phyloP scores from a whole-genome alignment of 1,140 invertebrate species.

The Dinoponera quadriceps region DNA sequence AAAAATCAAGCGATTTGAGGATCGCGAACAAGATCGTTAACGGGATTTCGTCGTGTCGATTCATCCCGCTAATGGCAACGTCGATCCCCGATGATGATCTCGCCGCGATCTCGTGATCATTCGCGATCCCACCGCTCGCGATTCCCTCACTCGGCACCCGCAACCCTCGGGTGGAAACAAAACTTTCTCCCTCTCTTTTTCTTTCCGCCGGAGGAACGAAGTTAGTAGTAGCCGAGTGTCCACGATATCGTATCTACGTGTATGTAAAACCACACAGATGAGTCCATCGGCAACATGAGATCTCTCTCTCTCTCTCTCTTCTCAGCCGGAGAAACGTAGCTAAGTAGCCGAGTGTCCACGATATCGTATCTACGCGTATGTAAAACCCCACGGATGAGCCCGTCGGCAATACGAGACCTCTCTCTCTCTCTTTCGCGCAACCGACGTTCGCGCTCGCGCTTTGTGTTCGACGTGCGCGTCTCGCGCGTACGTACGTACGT shows the following conservation, averaged over 20 bases:
- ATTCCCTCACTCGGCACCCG: conserved; percentile 32
- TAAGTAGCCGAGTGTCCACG: conserved; percentile 26
- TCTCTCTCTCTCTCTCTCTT: background rate
- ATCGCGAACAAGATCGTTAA: too few species aligned
- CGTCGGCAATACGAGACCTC: background rate
- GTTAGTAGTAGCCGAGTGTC: conserved; percentile 24
- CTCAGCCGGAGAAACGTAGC: background rate
- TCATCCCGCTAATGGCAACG: too few species aligned
- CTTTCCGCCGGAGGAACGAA: background rate
- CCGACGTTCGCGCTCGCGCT: conserved; percentile 1
- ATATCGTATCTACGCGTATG: conserved; percentile 44
- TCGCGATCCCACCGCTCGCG: background rate
- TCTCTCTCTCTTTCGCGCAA: too few species aligned
- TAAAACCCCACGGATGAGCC: conserved; percentile 32
- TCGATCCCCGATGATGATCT: too few species aligned
- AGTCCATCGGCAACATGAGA: conserved; percentile 6
- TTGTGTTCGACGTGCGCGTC: background rate
- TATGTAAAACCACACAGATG: conserved; percentile 37
- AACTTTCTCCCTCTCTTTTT: conserved; percentile 5
- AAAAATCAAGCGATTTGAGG: too few species aligned
- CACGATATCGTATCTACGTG: conserved; percentile 38
- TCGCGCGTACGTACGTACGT: background rate
- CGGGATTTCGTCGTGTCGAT: too few species aligned
- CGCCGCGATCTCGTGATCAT: too few species aligned
- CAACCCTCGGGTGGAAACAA: conserved; percentile 33